phyloP scores from a whole-genome alignment of 1,140 invertebrate species.

The Danaus melanippus region DNA sequence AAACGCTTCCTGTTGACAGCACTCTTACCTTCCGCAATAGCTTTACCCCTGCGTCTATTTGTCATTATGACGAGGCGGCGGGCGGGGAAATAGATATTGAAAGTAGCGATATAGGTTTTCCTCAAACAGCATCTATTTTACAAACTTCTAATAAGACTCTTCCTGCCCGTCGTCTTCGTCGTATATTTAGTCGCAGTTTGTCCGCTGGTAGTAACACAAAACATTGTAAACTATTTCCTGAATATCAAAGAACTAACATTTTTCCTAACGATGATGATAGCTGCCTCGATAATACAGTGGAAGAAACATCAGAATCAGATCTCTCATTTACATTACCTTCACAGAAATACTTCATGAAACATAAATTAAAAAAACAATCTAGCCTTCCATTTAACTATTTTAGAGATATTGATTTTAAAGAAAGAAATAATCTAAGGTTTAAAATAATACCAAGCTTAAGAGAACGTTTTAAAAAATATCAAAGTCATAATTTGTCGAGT shows the following conservation, averaged over 20 bases:
- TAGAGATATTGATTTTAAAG: no score
- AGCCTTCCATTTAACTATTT: no score
- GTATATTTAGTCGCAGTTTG: conserved; percentile 33
- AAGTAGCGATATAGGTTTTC: conserved; percentile 20
- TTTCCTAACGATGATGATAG: conserved; percentile 29
- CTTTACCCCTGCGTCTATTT: conserved; percentile 14
- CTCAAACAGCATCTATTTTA: conserved; percentile 3
- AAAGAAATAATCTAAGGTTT: no score
- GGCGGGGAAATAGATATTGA: conserved; percentile 13
- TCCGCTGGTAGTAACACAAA: conserved; percentile 31
- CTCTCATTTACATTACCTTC: no score
- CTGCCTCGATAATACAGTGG: no score
- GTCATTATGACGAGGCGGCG: conserved; percentile 11
- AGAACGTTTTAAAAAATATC: no score
- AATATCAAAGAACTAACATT: conserved; percentile 35
- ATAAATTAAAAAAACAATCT: no score
- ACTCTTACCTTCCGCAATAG: conserved; percentile 19
- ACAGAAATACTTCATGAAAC: no score
- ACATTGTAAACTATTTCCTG: conserved; percentile 23
- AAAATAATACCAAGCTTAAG: no score
- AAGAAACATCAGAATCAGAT: no score
- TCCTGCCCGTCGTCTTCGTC: conserved; percentile 29
- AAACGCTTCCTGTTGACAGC: conserved; percentile 23
- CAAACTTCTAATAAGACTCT: conserved; percentile 19
- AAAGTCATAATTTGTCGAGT: no score